Base-by-base conservation (phyloP, 2,888 invertebrate genomes). In the Doris montereyensis region DNA sequence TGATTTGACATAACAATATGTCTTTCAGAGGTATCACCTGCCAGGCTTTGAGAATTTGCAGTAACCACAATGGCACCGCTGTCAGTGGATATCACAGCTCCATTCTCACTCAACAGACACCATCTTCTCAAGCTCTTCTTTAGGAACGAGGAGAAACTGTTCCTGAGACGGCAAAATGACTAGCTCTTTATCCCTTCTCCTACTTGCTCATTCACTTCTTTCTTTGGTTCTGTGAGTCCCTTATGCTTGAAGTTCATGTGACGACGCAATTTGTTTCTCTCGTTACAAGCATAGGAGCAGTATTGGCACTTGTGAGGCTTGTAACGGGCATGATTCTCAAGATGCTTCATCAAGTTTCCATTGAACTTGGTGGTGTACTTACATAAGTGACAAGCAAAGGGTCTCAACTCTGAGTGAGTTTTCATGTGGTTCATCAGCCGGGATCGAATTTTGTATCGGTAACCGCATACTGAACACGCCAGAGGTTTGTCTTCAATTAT, bases 401-500 rank as follows among this genome's bases (percentile, higher is more conserved):
- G 79, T 30, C 68, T 75, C 28, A 75, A 5, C 5, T 68, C 68
- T n/a, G 79, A 68, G 26, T 79, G 79, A 32, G 74, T 65, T 21
- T 74, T 62, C 28, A 68, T 68, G 58, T 79, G 79, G 35, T 68
- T 79, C 26, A 74, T 74, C 2, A 79, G 52, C 24, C 73, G 58
- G 41, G 52, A 67, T 34, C 68, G 67, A 5, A 79, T 30, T 30
- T 79, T 79, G 41, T 75, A 79, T 8, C 67, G 65, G 26, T 79
- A 75, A 0, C 57, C 13, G 35, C 79, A 79, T 41, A 70, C 10
- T 0, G 75, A 30, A 57, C 79, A 79, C 5, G 26, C 41, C 21
- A 79, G 75, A 1, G 79, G 79, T 76, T 79, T 79, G 4, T 75
- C 79, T 24, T 75, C 70, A 35, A 60, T n/a, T n/a, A n/a, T n/a